Evolutionary conservation across 2,888 invertebrate genomes (phyloP), one percentile per base, ranked within the genome.

Genomic region (Leptothorax acervorum): DNA sequence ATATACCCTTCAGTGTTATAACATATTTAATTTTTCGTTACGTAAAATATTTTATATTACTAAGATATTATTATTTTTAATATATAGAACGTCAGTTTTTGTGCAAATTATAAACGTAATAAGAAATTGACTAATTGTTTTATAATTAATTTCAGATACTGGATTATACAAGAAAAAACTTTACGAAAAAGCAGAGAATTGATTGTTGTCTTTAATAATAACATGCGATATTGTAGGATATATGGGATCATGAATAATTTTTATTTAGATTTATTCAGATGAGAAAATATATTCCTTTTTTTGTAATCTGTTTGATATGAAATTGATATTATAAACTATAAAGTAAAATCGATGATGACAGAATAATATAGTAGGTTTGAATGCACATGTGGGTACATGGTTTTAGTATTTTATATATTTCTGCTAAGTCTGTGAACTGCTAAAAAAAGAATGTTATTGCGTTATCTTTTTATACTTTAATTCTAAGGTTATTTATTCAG

Each of bases 401-500:
- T 48, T 45, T 45, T 31, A 48, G 3, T 45, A 1, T 48, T 35
- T 48, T 28, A 45, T 4, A n/a, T 35, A 53, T 12, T 31, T 35
- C 15, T 31, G 11, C 35, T 31, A 18, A 15, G 8, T 28, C 31
- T n/a, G 3, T 3, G 5, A 35, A 71, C n/a, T 31, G 15, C 5
- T 60, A 35, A 70, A 70, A 51, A 23, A 65, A 53, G 23, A 28
- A 31, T 31, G 11, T 63, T 63, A 63, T 63, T 48, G 5, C 2
- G 4, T 23, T 23, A 55, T 23, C 3, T 57, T 57, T 62, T 48
- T 35, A 45, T 74, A 48, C 1, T 60, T 60, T 31, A n/a, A 74
- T 28, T 12, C 18, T 74, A 5, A 74, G 35, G 12, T 74, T 35
- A 62, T 74, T 42, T 57, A 42, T 73, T 57, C 42, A 3, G 42